Evolutionary conservation across 92 coral and sea anemone genomes (phyloP), one percentile per base, ranked within the genome.

Genomic region (Siderastrea siderea): DNA sequence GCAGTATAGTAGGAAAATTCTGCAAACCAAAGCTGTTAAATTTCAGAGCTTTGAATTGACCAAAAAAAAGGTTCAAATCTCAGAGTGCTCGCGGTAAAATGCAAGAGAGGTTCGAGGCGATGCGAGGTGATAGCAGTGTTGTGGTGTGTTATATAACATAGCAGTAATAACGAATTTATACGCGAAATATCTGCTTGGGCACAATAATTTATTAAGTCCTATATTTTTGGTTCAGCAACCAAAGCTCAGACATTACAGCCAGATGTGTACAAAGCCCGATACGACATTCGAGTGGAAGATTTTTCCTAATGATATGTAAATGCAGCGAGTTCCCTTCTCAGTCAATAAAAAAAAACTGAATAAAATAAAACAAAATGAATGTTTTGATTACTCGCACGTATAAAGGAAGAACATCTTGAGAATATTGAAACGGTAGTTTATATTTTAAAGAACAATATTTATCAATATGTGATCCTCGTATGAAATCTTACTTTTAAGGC

Each of bases 351-450:
- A 15, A 2, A 10, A 1, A 68, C 51, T 38, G 3, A 10, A 3
- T 45, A 11, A 9, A 50, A 13, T 26, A 12, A 66, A 65, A 51
- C 3, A 49, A 66, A 49, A 47, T 64, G 12, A 67, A 19, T 64
- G 72, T 66, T 53, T 80, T 80, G 51, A 80, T 67, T 80, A 51
- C 74, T 44, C 44, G 82, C 69, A 13, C 54, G 68, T 46, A 74
- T 19, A 61, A 9, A 19, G 5, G 4, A 19, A 48, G 11, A 10
- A 6, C 51, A 45, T 38, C 45, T 1, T 17, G 43, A 6, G 2
- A 72, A 72, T 72, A 72, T 67, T 67, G 71, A 8, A 2, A 72
- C 12, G 53, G 53, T 4, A 2, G 17, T 46, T 47, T 47, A 46
- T 47, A 70, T 15, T 70, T 46, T 70, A 45, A 46, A 70, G 26